These are phyloP conservation scores for Eupithecia centaureata DNA, from an alignment of 2,888 invertebrate species.

Conservation along the genomic window DNA sequence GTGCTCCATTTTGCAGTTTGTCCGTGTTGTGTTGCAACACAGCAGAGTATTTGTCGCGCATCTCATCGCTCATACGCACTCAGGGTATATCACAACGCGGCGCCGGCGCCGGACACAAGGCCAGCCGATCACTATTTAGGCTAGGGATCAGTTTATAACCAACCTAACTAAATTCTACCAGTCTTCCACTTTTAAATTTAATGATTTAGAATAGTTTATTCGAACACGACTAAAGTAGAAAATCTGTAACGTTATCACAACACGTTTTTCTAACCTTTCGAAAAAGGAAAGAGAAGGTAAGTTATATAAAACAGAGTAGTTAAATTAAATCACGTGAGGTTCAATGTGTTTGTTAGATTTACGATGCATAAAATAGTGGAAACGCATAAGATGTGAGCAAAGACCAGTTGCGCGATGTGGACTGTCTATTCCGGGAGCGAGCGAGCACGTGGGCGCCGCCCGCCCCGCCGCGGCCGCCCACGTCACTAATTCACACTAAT, in stretches of 20 bases:
- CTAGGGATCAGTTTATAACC: not conserved
- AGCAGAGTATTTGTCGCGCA: slow-evolving; percentile 77
- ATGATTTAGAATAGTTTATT: not conserved
- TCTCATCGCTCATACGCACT: slow-evolving; percentile 75
- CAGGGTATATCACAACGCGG: slow-evolving; percentile 42
- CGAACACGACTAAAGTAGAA: not conserved
- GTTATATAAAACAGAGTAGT: slow-evolving; percentile 1
- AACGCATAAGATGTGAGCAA: slow-evolving; percentile 57
- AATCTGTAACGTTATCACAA: slow-evolving; percentile 18
- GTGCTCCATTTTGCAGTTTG: slow-evolving; percentile 69
- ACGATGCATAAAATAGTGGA: slow-evolving; percentile 44
- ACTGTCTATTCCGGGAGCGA: slow-evolving; percentile 80
- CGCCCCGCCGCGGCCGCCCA: slow-evolving; percentile 65
- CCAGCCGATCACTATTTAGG: slow-evolving; percentile 20
- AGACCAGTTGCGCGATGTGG: slow-evolving; percentile 65
- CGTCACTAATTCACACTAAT: slow-evolving; percentile 36
- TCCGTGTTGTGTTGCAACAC: slow-evolving; percentile 66
- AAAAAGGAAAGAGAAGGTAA: not conserved
- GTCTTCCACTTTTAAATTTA: not conserved
- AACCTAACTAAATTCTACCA: not conserved
- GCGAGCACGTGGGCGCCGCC: slow-evolving; percentile 76
- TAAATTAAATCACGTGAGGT: slow-evolving; percentile 37
- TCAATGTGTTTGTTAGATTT: slow-evolving; percentile 34
- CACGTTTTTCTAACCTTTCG: slow-evolving; percentile 5
- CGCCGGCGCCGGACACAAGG: slow-evolving; percentile 38